Percentiles rank a stretch among this genome's conserved stretches.
phyloP scores from a whole-genome alignment of 2,797 vertebrate species.

The Takifugu rubripes region DNA sequence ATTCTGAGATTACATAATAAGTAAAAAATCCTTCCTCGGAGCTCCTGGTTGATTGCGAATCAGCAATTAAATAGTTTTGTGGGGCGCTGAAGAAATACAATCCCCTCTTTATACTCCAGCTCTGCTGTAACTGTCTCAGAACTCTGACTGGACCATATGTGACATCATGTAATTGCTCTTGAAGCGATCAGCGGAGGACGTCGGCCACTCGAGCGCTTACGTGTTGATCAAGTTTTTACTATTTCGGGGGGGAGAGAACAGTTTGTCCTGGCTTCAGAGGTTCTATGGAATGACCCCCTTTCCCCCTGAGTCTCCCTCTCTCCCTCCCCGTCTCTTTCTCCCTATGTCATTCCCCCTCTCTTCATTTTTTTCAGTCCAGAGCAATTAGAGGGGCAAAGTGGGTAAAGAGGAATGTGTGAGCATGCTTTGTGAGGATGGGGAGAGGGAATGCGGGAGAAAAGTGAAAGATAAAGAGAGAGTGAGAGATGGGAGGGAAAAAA shows the following conservation, averaged over 20 bases:
- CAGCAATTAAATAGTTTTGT: slow-evolving; percentile 76
- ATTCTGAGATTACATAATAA: slow-evolving; percentile 76
- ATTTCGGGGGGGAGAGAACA: slow-evolving; percentile 58
- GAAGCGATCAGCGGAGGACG: slow-evolving; percentile 28
- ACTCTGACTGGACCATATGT: slow-evolving; percentile 48
- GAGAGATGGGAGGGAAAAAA: slow-evolving; percentile 66
- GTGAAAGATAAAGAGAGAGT: slow-evolving; percentile 57
- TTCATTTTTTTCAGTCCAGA: slow-evolving; percentile 71
- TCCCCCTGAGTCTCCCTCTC: slow-evolving; percentile 62
- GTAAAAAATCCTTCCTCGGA: slow-evolving; percentile 60
- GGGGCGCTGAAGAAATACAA: slow-evolving; percentile 76
- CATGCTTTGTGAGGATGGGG: slow-evolving; percentile 69
- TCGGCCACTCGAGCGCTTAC: slow-evolving; percentile 14
- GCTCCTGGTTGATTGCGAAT: slow-evolving; percentile 74
- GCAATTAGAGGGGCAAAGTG: slow-evolving; percentile 79
- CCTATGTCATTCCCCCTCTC: slow-evolving; percentile 64
- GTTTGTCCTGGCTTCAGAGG: slow-evolving; percentile 63
- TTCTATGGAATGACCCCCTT: slow-evolving; percentile 70
- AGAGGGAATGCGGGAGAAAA: slow-evolving; percentile 58
- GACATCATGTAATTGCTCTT: slow-evolving; percentile 53
- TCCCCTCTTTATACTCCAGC: slow-evolving; percentile 72
- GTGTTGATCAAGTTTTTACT: slow-evolving; percentile 40
- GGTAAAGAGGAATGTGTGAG: slow-evolving; percentile 75
- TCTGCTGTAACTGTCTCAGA: slow-evolving; percentile 49
- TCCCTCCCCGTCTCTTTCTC: slow-evolving; percentile 63